These are phyloP conservation scores for Bombus breviceps DNA, from an alignment of 1,140 invertebrate species.

Conservation along the genomic window DNA sequence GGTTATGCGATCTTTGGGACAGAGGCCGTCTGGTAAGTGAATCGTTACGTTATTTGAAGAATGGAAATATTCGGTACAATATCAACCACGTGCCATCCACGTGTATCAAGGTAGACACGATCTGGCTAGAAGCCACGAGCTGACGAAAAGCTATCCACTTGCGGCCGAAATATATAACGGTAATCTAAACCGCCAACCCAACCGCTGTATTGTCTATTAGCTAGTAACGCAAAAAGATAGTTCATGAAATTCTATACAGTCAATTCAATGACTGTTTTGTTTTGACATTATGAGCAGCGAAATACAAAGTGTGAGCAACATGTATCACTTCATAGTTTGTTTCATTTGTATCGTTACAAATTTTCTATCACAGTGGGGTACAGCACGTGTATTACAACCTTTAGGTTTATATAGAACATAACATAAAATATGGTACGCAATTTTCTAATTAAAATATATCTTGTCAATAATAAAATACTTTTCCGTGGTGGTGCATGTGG, in stretches of 20 bases:
- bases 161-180: slow-evolving; percentile 36
- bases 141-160: slow-evolving; percentile 23
- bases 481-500: no score
- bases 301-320: background rate
- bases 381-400: no score
- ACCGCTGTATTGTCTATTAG: background rate
- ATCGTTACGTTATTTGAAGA: background rate
- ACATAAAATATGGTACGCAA: no score
- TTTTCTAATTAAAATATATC: no score
- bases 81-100: slow-evolving; percentile 14
- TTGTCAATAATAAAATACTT: no score
- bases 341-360: background rate
- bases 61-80: background rate
- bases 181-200: background rate
- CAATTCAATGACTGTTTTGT: background rate
- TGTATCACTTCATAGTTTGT: background rate
- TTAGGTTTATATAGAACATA: no score
- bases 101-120: slow-evolving; percentile 14
- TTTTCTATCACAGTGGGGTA: no score
- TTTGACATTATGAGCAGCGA: background rate
- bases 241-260: background rate
- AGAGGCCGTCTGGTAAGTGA: slow-evolving; percentile 90
- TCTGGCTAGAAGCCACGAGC: slow-evolving; percentile 46
- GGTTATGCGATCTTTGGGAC: slow-evolving; percentile 94
- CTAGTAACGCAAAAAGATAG: background rate